Percentiles rank a stretch among this genome's conserved stretches.
These are phyloP conservation scores for Cacajao melanocephalus DNA, from an alignment of 2,797 vertebrate species.

Conservation along the genomic window DNA sequence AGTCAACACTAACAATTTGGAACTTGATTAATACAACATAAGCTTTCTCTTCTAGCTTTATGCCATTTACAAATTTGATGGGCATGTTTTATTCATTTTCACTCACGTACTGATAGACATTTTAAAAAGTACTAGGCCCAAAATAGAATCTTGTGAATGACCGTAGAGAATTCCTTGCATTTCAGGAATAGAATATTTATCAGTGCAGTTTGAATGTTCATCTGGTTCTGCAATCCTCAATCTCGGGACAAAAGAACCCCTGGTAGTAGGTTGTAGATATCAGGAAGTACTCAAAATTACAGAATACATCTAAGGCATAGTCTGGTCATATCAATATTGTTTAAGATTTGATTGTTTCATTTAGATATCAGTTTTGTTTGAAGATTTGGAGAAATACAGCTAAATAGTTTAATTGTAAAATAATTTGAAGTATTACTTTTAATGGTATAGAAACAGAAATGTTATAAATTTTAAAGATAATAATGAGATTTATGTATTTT, in stretches of 20 bases:
- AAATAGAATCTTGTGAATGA: neutral
- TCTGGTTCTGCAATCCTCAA: neutral
- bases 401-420: neutral
- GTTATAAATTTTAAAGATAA: neutral
- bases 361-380: neutral
- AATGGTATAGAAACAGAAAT: neutral
- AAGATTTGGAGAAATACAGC: neutral
- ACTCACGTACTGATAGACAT: neutral
- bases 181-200: neutral
- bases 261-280: neutral
- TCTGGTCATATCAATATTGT: neutral
- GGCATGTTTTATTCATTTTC: neutral
- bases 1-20: conserved; percentile 2
- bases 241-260: neutral
- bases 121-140: neutral
- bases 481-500: neutral
- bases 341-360: neutral
- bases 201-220: neutral
- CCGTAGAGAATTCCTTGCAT: neutral
- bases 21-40: neutral
- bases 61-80: neutral
- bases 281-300: neutral
- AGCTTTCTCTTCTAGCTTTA: neutral
- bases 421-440: neutral
- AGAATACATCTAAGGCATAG: neutral